Evolutionary conservation across 2,113 vertebrate genomes (phyloP).

Genomic region (Stegostoma tigrinum): DNA sequence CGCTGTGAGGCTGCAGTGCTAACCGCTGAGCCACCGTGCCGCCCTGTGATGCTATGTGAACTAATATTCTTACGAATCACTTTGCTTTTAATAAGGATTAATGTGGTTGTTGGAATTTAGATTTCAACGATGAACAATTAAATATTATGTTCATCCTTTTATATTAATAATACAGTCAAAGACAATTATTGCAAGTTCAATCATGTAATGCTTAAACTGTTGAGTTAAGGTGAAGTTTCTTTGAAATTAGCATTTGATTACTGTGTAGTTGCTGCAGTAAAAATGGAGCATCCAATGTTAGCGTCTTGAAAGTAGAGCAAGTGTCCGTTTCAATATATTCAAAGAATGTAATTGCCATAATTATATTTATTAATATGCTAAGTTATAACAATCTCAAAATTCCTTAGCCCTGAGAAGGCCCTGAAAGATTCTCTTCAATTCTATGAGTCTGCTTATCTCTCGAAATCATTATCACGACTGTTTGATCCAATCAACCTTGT

Average conservation of each 20-base stretch:
- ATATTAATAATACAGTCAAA: neutral
- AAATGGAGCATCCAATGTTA: neutral
- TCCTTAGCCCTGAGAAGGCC: slow-evolving; percentile 76
- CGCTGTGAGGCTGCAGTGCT: no score
- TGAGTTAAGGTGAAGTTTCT: neutral
- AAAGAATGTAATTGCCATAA: neutral
- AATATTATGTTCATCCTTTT: neutral
- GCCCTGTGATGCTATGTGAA: neutral
- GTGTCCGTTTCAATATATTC: neutral
- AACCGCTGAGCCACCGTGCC: no score
- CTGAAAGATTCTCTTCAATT: slow-evolving; percentile 84
- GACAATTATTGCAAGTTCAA: neutral
- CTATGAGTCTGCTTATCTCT: slow-evolving; percentile 89
- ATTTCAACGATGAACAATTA: neutral
- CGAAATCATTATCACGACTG: slow-evolving; percentile 90
- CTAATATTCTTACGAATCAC: neutral
- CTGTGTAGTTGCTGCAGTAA: neutral
- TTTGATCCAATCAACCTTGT: slow-evolving; percentile 98
- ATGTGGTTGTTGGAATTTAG: neutral
- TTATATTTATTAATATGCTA: neutral
- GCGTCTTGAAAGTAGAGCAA: neutral
- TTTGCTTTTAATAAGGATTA: neutral
- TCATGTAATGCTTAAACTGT: neutral
- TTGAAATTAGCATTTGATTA: neutral
- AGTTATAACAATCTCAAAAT: neutral